Conservation (phyloP, 2,113 vertebrate genomes). For the Etheostoma spectabile region DNA sequence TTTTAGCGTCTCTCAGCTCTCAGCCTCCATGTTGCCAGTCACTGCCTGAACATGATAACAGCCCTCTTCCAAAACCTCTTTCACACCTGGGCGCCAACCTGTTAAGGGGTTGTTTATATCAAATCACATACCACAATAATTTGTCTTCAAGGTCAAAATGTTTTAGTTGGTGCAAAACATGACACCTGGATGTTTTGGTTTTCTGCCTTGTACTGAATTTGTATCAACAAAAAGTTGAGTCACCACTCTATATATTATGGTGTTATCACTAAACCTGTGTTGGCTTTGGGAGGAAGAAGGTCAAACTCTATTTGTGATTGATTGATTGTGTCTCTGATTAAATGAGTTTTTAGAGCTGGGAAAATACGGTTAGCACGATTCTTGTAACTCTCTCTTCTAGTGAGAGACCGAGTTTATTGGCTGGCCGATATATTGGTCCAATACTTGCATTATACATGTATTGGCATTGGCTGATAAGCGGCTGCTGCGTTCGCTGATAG, state of each 20-base stretch:
- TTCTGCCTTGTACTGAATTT: background rate
- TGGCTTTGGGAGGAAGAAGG: background rate
- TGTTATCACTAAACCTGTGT: conserved; percentile 7
- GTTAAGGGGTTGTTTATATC: background rate
- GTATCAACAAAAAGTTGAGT: background rate
- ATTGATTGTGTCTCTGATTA: background rate
- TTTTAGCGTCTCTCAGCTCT: conserved; percentile 34
- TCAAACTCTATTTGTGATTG: conserved; percentile 10
- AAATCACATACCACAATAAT: background rate
- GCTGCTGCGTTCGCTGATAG: no score
- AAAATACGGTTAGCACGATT: conserved; percentile 16
- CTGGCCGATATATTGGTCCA: no score
- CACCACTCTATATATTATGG: background rate
- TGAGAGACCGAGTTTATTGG: no score
- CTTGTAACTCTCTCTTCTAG: conserved; percentile 14
- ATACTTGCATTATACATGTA: no score
- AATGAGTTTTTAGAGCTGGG: conserved; percentile 18
- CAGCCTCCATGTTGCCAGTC: conserved; percentile 56
- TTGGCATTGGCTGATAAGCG: no score
- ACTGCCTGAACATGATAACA: conserved; percentile 54
- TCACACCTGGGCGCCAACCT: conserved; percentile 50
- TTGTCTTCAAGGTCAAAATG: background rate
- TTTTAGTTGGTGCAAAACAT: background rate
- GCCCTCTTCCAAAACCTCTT: conserved; percentile 12
- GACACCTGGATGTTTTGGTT: background rate